Percentiles rank a stretch among this genome's conserved stretches.
Conservation (phyloP, 2,797 vertebrate genomes). For the Anolis apletophallus region DNA sequence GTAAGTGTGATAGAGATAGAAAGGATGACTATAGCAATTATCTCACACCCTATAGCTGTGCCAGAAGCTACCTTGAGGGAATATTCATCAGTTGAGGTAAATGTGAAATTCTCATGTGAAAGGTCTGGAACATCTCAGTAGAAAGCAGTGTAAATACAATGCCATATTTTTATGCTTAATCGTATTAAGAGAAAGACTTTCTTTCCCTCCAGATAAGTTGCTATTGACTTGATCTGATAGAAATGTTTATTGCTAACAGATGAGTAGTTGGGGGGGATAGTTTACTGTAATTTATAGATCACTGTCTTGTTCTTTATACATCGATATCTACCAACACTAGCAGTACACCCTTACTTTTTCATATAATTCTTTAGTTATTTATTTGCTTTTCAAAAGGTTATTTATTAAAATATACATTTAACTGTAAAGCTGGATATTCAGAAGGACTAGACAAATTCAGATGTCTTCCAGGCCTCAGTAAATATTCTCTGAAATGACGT, state of each 20-base stretch:
- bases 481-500: neutral
- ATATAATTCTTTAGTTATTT: fast-evolving
- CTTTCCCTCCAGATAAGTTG: slow-evolving; percentile 47
- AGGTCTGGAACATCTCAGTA: slow-evolving; percentile 5
- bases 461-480: neutral
- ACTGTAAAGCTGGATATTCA: neutral
- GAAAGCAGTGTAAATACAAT: slow-evolving; percentile 3
- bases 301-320: too few species aligned
- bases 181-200: slow-evolving; percentile 11
- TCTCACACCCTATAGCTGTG: slow-evolving; percentile 33
- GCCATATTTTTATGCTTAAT: slow-evolving; percentile 43
- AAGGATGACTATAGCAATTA: slow-evolving; percentile 62
- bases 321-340: neutral
- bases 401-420: neutral
- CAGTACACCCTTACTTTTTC: neutral
- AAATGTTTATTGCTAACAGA: slow-evolving; percentile 49
- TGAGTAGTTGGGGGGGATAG: neutral
- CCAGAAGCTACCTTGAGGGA: slow-evolving; percentile 6
- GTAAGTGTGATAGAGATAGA: neutral
- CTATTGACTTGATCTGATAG: slow-evolving; percentile 9
- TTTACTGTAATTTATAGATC: neutral
- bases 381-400: neutral
- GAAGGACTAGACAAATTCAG: neutral
- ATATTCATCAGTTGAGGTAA: slow-evolving; percentile 16
- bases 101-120: slow-evolving; percentile 28